phyloP scores from a whole-genome alignment of 2,888 invertebrate species.

The Rotaria sp. region DNA sequence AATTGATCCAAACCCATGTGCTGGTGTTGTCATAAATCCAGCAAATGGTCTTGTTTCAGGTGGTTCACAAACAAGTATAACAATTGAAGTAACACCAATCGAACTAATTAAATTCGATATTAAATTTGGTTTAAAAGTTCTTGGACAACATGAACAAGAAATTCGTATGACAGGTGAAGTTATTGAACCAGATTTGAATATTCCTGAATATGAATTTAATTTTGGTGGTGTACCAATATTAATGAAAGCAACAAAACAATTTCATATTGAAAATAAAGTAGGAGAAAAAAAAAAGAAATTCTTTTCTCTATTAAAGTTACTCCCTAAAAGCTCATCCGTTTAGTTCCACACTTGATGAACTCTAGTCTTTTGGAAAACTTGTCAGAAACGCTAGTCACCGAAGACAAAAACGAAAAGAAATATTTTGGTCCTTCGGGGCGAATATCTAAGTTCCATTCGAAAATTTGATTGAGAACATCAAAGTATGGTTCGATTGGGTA shows the following conservation, averaged over 20 bases:
- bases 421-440: no score
- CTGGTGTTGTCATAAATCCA: constrained; percentile 51
- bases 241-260: constrained; percentile 48
- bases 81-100: constrained; percentile 49
- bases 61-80: constrained; percentile 49
- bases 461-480: no score
- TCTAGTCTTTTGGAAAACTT: no score
- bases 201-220: constrained; percentile 51
- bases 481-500: no score
- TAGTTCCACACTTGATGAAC: no score
- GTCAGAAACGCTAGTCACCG: no score
- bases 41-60: constrained; percentile 53
- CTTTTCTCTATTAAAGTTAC: not conserved
- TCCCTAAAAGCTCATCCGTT: no score
- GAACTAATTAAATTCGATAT: constrained; percentile 55
- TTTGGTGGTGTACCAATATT: constrained; percentile 55
- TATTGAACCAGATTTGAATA: constrained; percentile 52
- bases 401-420: no score
- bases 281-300: not conserved
- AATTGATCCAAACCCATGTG: constrained; percentile 53
- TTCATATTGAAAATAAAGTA: constrained; percentile 52
- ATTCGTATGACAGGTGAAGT: constrained; percentile 55
- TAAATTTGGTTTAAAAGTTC: constrained; percentile 49
- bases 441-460: no score
- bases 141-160: constrained; percentile 51